Base-by-base conservation (phyloP, 2,113 vertebrate species). In the Collichthys lucidus region DNA sequence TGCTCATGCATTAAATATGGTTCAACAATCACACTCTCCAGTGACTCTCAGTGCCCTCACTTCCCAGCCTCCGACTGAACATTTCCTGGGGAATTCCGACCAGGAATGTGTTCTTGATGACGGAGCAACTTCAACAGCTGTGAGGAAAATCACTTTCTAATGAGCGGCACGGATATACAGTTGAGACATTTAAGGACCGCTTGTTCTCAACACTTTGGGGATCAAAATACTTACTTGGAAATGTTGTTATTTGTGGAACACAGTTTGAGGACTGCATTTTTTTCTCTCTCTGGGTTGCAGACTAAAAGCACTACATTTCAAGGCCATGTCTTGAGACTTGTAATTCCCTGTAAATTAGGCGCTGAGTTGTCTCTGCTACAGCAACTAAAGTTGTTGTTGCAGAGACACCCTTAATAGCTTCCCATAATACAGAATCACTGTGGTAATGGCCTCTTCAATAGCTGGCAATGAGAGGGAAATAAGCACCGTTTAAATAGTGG, bases 1-100 rank as follows among this genome's bases (percentile, higher is more conserved):
- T 90, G 76, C 77, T 83, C 82, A 82, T 87, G 82, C 83, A 92
- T 92, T 88, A 89, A 92, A 90, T 90, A 91, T 83, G 87, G 85
- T 84, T 90, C 84, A 84, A 94, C 88, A 92, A 94, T 91, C 86
- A 84, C 79, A 76, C 77, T 87, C 92, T 89, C 89, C 77, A 50
- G 70, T 91, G 86, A 84, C 86, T 89, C 70, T 66, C 40, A 81
- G 89, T 80, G 47, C 67, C 75, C 57, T 78, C 20, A 72, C 80
- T 86, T 88, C 84, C 88, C 88, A 65, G 59, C 73, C 79, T 83
- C 63, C 53, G n/a, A 53, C 82, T 62, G 74, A 91, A 91, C 89
- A 84, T 88, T 93, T 92, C 92, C 88, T 88, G 88, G 93, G 89
- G 90, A 93, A 91, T 93, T 92, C 86, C 79, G 56, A 88, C 87